Evolutionary conservation across 2,888 invertebrate genomes (phyloP).

Genomic region (Tortricodes alternella): DNA sequence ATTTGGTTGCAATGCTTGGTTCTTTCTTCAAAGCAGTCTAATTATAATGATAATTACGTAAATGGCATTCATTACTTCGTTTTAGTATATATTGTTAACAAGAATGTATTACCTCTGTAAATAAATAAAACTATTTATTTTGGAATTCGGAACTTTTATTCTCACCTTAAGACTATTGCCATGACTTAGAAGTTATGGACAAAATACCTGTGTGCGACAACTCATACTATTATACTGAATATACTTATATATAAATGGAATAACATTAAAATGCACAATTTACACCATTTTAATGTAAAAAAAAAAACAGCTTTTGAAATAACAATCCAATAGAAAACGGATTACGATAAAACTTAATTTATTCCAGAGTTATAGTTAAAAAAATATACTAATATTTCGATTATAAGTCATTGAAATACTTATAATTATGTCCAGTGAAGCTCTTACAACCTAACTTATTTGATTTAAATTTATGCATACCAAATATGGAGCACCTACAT

Average conservation of each 20-base stretch:
- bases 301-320: slow-evolving; percentile 1
- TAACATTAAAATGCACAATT: slow-evolving; percentile 3
- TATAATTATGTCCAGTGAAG: slow-evolving; percentile 46
- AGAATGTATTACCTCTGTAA: background rate
- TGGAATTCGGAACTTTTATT: slow-evolving; percentile 29
- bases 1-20: no score
- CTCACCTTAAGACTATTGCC: slow-evolving; percentile 18
- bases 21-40: no score
- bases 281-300: background rate
- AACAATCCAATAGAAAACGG: background rate
- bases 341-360: background rate
- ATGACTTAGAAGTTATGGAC: slow-evolving; percentile 6
- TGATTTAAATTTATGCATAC: slow-evolving; percentile 39
- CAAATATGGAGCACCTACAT: background rate
- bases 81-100: no score
- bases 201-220: slow-evolving; percentile 1
- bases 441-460: slow-evolving; percentile 53
- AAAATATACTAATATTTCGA: slow-evolving; percentile 6
- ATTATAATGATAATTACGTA: no score
- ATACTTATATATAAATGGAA: background rate
- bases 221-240: background rate
- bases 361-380: background rate
- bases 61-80: no score
- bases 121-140: slow-evolving; percentile 12
- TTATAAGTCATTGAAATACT: slow-evolving; percentile 32